These are phyloP conservation scores for Anseranas semipalmata DNA, from an alignment of 2,113 vertebrate genomes.

Conservation along the genomic window DNA sequence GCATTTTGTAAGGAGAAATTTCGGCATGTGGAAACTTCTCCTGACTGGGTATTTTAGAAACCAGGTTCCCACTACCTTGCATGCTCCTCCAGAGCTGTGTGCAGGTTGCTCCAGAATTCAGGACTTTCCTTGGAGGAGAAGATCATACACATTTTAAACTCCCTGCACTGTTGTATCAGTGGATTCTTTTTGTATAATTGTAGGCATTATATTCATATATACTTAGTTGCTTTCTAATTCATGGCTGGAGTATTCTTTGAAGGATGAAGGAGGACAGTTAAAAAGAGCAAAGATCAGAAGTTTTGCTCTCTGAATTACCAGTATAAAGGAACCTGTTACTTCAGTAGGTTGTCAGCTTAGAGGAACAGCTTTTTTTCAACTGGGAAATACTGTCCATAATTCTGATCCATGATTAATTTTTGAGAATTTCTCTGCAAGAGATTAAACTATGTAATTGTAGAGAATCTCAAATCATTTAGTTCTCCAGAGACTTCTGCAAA, in stretches of 20 bases:
- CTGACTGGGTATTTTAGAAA: not conserved
- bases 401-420: not conserved
- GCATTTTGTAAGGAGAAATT: not conserved
- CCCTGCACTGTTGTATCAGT: not conserved
- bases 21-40: not conserved
- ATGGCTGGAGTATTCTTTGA: not conserved
- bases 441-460: not conserved
- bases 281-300: not conserved
- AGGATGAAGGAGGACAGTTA: not conserved
- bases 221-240: not conserved
- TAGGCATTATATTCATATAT: not conserved
- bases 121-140: not conserved
- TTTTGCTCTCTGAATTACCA: not conserved
- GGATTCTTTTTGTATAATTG: not conserved
- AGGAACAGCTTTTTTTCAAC: not conserved
- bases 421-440: not conserved
- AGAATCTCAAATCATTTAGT: not conserved
- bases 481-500: not conserved
- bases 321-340: not conserved
- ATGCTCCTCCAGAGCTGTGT: too few relatives aligned
- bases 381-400: not conserved
- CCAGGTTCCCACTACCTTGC: not conserved
- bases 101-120: not conserved
- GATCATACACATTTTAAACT: not conserved
- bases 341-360: too few relatives aligned